Evolutionary conservation across 2,113 vertebrate genomes (phyloP), one percentile per base, ranked within the genome.

Genomic region (Scomber japonicus): DNA sequence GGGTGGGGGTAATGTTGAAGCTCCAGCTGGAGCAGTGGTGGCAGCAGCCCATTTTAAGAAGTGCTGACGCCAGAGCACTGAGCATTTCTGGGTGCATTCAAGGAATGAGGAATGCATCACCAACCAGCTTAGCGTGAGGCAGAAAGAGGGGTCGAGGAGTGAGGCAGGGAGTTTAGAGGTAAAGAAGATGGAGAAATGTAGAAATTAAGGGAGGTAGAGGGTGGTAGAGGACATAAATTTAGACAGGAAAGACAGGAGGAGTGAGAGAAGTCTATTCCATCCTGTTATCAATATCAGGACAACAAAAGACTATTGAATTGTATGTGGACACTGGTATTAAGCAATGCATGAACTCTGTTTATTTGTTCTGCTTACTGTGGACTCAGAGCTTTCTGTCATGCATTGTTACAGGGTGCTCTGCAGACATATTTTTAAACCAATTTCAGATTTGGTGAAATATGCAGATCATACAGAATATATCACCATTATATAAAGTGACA

Each of bases 41-140:
- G 79, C 78, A 85, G 64, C 66, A 89, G 81, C 74, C 79, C 88
- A 91, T 88, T 91, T 91, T 71, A 87, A 91, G 88, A 94, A 94
- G 75, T 89, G 94, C 94, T 94, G 94, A 94, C 75, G 61, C 86
- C 83, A 86, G 82, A 85, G 49, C n/a, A 56, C 53, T 17, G 31
- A 73, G 83, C 75, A 80, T 92, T 89, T 91, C 75, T 89, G 80
- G 86, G 83, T 89, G 85, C 86, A 89, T 92, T 92, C 82, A 89
- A 88, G 86, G 83, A 92, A 89, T 85, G 70, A 86, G 79, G 81
- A 86, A 84, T 89, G 75, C 68, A 78, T 85, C 62, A 81, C 72
- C 78, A 89, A 68, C 77, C 71, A 88, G 88, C 85, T 89, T 89
- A 85, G 59, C 80, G 61, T 79, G 65, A 71, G 62, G 27, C 35